phyloP scores from a whole-genome alignment of 2,888 invertebrate genomes.

The Macrosoma leucophasiata region DNA sequence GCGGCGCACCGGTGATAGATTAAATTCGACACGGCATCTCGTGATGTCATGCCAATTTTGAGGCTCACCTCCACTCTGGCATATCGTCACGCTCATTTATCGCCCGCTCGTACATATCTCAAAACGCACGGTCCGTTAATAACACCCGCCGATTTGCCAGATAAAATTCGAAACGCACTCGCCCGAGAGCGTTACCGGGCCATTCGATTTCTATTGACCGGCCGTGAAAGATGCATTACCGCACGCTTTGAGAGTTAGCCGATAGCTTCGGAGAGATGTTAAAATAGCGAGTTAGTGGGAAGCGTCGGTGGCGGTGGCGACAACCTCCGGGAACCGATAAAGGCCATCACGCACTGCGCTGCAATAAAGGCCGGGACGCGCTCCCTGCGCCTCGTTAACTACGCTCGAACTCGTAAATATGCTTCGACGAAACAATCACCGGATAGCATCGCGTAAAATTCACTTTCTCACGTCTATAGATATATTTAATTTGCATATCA shows the following conservation, averaged over 20 bases:
- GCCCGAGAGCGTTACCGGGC: too few relatives aligned
- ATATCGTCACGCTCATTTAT: constrained; percentile 60
- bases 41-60: constrained; percentile 71
- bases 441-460: too few relatives aligned
- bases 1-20: constrained; percentile 76
- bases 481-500: too few relatives aligned
- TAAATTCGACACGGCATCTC: constrained; percentile 73
- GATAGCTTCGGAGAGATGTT: constrained; percentile 58
- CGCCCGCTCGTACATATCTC: constrained; percentile 40
- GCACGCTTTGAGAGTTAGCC: constrained; percentile 36
- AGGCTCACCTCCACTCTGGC: constrained; percentile 43
- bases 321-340: constrained; percentile 69
- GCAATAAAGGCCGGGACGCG: constrained; percentile 49
- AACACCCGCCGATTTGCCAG: constrained; percentile 39
- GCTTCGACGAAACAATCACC: constrained; percentile 56
- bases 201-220: constrained; percentile 44
- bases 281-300: constrained; percentile 67
- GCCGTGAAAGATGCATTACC: constrained; percentile 54
- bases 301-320: constrained; percentile 58
- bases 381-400: constrained; percentile 60
- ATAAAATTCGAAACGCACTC: constrained; percentile 25
- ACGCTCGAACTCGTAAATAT: constrained; percentile 60
- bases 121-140: constrained; percentile 37
- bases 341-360: constrained; percentile 47
- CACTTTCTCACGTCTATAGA: constrained; percentile 11